Evolutionary conservation across 2,888 invertebrate species (phyloP).

Genomic region (Andrena marginata): DNA sequence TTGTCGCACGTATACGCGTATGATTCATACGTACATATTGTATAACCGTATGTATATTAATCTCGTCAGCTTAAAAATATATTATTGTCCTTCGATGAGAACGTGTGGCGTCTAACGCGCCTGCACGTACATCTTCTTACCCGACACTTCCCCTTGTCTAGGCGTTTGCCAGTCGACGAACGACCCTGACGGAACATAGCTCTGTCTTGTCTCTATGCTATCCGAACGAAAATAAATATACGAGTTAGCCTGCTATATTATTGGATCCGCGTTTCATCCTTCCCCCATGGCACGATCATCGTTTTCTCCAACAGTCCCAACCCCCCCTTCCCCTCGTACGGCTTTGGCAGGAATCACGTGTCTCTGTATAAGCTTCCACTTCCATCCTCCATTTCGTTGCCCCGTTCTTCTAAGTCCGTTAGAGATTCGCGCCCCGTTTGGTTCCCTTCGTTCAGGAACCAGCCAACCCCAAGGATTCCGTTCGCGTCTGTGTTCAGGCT

Average conservation of each 20-base stretch:
- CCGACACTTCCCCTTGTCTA: not conserved
- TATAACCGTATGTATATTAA: slow-evolving; percentile 53
- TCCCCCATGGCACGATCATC: slow-evolving; percentile 33
- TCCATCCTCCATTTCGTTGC: slow-evolving; percentile 1
- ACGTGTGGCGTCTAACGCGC: slow-evolving; percentile 81
- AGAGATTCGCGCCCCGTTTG: not conserved
- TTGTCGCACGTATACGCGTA: slow-evolving; percentile 76
- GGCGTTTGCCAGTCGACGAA: not conserved
- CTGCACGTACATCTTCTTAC: slow-evolving; percentile 11
- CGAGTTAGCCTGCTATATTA: slow-evolving; percentile 31
- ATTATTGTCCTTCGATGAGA: slow-evolving; percentile 85
- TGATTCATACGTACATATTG: slow-evolving; percentile 67
- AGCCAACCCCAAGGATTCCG: slow-evolving; percentile 15
- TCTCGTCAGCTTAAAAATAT: slow-evolving; percentile 83
- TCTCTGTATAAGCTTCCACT: slow-evolving; percentile 10
- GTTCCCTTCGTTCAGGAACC: slow-evolving; percentile 11
- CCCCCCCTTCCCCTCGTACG: slow-evolving; percentile 10
- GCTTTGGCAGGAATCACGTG: slow-evolving; percentile 67
- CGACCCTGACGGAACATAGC: slow-evolving; percentile 15
- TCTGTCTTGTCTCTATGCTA: slow-evolving; percentile 19
- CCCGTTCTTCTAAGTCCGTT: not conserved
- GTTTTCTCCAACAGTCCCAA: not conserved
- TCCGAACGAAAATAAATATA: slow-evolving; percentile 55
- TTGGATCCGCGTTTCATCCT: slow-evolving; percentile 19
- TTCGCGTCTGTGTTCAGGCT: slow-evolving; percentile 27